Conservation (phyloP, 2,888 invertebrate species). For the Eudemis profundana region DNA sequence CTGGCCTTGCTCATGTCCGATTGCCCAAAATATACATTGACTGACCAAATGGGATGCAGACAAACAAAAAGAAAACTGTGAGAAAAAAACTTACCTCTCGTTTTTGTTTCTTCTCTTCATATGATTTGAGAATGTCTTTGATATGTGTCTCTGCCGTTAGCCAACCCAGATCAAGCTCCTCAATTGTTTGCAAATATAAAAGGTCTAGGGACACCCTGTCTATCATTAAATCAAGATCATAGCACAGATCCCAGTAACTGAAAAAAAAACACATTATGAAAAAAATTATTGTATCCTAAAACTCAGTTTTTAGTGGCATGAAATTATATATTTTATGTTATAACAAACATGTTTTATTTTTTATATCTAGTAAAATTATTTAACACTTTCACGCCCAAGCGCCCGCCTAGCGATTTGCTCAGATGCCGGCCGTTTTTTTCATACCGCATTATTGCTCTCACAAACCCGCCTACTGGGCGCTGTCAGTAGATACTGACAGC, state of each 20-base stretch:
- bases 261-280: conserved; percentile 52
- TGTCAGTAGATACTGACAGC: too few species aligned
- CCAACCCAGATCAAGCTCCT: conserved; percentile 95
- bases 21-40: too few species aligned
- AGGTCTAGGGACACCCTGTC: conserved; percentile 94
- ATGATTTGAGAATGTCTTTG: conserved; percentile 87
- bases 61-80: not conserved
- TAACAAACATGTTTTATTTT: not conserved
- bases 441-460: too few species aligned
- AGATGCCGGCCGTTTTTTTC: too few species aligned
- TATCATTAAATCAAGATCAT: conserved; percentile 92
- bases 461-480: too few species aligned
- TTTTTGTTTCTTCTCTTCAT: conserved; percentile 92
- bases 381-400: too few species aligned
- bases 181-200: conserved; percentile 93
- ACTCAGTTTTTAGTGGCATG: not conserved
- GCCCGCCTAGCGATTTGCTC: too few species aligned
- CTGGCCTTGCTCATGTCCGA: too few species aligned
- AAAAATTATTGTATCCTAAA: not conserved
- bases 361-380: too few species aligned
- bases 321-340: not conserved
- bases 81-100: conserved; percentile 86
- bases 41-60: not conserved
- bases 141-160: conserved; percentile 89
- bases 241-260: conserved; percentile 95